Percentiles rank a stretch among this genome's conserved stretches.
These are phyloP conservation scores for Drosophila santomea DNA, from an alignment of 1,140 invertebrate species.

Conservation along the genomic window DNA sequence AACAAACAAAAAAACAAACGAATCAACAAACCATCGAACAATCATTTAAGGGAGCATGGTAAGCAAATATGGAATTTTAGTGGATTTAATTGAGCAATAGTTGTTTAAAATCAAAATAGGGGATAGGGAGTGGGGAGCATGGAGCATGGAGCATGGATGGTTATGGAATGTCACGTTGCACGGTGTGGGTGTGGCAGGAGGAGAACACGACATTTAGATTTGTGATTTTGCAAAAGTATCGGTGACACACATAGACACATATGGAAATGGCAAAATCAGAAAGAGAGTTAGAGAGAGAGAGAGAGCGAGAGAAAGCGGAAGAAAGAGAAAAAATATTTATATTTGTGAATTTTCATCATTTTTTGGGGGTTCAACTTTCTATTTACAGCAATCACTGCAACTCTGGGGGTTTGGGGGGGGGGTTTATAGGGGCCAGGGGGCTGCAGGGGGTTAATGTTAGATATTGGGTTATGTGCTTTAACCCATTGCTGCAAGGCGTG, in stretches of 20 bases:
- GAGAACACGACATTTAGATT: conserved; percentile 48
- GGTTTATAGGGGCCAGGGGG: not conserved
- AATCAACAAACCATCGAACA: conserved; percentile 25
- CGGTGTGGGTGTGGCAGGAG: conserved; percentile 16
- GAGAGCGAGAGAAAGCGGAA: conserved; percentile 39
- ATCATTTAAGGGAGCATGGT: conserved; percentile 29
- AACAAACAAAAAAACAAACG: conserved; percentile 14
- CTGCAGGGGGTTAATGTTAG: conserved; percentile 19
- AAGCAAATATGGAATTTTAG: conserved; percentile 11
- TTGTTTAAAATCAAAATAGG: not conserved
- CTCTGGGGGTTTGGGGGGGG: not conserved
- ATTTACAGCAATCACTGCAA: conserved; percentile 30
- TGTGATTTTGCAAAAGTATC: conserved; percentile 39
- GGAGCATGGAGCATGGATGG: not conserved
- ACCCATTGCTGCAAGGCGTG: conserved; percentile 12
- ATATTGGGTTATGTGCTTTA: conserved; percentile 10
- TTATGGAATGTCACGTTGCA: conserved; percentile 20
- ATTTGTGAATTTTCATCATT: conserved; percentile 39
- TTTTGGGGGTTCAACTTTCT: conserved; percentile 1
- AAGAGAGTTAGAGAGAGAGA: conserved; percentile 31
- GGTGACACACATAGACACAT: conserved; percentile 34
- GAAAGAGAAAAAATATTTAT: conserved; percentile 64
- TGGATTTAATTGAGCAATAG: too few species aligned
- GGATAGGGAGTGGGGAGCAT: not conserved
- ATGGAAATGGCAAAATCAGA: conserved; percentile 33